Conservation (phyloP, 2,113 vertebrate species). For the Phalacrocorax brasilianus region DNA sequence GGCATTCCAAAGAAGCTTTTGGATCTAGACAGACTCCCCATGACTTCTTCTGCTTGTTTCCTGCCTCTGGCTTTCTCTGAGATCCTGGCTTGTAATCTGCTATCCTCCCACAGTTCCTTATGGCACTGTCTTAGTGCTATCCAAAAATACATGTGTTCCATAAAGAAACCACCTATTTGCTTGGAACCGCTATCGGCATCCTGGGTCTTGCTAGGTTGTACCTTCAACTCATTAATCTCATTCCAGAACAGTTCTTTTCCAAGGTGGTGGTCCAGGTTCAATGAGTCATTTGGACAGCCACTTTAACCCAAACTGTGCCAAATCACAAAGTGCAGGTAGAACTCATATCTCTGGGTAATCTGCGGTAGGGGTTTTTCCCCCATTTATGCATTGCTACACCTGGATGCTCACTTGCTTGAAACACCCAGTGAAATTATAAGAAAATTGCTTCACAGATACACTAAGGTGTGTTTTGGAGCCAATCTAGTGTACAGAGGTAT, state of each 20-base stretch:
- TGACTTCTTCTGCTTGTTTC: conserved; percentile 8
- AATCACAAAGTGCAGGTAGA: not conserved
- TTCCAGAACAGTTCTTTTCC: not conserved
- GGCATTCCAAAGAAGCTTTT: not conserved
- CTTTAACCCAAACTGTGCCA: not conserved
- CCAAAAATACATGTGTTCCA: conserved; percentile 33
- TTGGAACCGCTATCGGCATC: not conserved
- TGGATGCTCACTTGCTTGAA: not conserved
- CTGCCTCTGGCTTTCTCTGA: conserved; percentile 19
- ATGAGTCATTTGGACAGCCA: not conserved
- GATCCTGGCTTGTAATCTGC: conserved; percentile 21
- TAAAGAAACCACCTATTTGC: conserved; percentile 14
- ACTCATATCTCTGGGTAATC: not conserved
- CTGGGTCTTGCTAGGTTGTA: not conserved
- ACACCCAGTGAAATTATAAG: not conserved
- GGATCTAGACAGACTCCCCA: not conserved
- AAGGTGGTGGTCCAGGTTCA: not conserved
- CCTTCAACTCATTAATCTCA: not conserved
- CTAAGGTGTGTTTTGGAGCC: not conserved
- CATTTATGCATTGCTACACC: not conserved
- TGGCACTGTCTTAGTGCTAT: conserved; percentile 15
- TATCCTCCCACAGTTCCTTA: conserved; percentile 58
- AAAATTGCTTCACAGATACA: not conserved
- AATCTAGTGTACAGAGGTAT: not conserved
- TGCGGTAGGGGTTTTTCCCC: not conserved